Conservation (phyloP, 1,140 invertebrate genomes). For the Potamilus streckersoni region DNA sequence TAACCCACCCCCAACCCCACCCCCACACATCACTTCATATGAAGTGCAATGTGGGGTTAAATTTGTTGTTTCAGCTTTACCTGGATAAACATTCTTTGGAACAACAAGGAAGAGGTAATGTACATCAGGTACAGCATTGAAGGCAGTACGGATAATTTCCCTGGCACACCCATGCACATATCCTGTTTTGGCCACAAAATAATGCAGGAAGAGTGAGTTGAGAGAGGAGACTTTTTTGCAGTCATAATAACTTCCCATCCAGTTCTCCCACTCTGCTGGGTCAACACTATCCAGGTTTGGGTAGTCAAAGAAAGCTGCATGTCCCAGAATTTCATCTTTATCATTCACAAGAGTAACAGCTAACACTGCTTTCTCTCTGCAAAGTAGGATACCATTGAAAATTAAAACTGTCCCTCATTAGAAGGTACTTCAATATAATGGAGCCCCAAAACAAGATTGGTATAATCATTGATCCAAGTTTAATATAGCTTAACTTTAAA, state of each 20-base stretch:
- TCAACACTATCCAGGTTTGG: conserved; percentile 61
- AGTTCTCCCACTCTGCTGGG: conserved; percentile 60
- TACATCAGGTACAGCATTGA: conserved; percentile 66
- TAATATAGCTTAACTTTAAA: background rate
- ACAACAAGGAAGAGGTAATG: conserved; percentile 65
- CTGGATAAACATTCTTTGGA: conserved; percentile 58
- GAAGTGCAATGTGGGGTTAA: too few relatives aligned
- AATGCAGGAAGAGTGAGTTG: conserved; percentile 67
- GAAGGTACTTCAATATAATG: conserved; percentile 1
- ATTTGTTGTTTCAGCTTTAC: conserved; percentile 34
- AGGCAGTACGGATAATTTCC: conserved; percentile 66
- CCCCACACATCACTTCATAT: too few relatives aligned
- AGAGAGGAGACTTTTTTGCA: conserved; percentile 49
- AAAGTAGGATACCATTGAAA: conserved; percentile 13
- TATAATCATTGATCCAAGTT: background rate
- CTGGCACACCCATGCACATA: conserved; percentile 64
- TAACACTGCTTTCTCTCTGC: conserved; percentile 66
- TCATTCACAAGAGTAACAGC: conserved; percentile 66
- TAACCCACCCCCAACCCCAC: too few relatives aligned
- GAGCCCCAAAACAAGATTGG: background rate
- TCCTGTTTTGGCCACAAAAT: conserved; percentile 65
- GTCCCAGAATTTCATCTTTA: conserved; percentile 64
- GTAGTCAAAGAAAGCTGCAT: conserved; percentile 67
- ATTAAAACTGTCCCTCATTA: conserved; percentile 4
- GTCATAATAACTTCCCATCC: conserved; percentile 55